Conservation (phyloP, 2,888 invertebrate genomes). For the Andricus curvator region DNA sequence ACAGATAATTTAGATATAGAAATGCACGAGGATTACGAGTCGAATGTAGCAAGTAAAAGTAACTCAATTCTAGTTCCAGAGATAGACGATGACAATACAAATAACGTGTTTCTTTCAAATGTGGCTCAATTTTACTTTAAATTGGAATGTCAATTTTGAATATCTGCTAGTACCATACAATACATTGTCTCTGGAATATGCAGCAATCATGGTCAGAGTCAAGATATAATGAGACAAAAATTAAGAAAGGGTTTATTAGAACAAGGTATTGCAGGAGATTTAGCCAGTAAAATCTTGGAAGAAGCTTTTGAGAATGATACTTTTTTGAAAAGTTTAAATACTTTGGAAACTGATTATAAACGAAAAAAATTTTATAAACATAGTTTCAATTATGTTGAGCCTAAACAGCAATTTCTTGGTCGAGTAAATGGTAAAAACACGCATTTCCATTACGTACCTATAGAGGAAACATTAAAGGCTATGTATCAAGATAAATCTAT, state of each 20-base stretch:
- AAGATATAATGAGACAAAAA: neutral
- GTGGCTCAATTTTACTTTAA: neutral
- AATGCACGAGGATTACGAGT: neutral
- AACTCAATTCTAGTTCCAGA: neutral
- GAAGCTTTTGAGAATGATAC: neutral
- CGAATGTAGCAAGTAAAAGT: neutral
- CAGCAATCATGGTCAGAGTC: neutral
- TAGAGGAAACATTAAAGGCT: too few relatives aligned
- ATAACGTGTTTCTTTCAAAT: neutral
- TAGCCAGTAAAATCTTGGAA: neutral
- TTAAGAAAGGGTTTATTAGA: neutral
- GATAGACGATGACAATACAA: neutral
- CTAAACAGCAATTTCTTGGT: too few relatives aligned
- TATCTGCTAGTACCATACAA: neutral
- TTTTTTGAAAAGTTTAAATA: neutral
- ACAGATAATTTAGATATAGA: too few relatives aligned
- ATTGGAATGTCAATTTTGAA: neutral
- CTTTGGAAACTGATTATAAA: too few relatives aligned
- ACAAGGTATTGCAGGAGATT: neutral
- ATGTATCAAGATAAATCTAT: too few relatives aligned
- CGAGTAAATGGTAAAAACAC: too few relatives aligned
- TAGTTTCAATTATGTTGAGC: too few relatives aligned
- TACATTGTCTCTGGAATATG: conserved; percentile 3
- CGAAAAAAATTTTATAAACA: too few relatives aligned
- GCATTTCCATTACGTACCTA: too few relatives aligned